phyloP scores from a whole-genome alignment of 2,113 vertebrate species.

The Scomber japonicus region DNA sequence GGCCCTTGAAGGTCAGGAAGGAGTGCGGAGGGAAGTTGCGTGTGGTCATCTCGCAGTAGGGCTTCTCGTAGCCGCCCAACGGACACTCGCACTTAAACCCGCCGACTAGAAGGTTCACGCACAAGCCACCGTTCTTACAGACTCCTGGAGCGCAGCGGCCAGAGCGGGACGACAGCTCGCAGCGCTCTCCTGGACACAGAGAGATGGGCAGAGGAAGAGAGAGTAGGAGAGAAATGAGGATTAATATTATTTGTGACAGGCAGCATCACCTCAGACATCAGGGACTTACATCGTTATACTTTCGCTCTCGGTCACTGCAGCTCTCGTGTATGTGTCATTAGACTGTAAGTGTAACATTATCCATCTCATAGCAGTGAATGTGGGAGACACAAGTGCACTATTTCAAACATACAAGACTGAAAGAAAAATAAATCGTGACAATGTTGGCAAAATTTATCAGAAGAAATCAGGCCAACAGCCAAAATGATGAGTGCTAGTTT shows the following conservation, averaged over 20 bases:
- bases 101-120: constrained; percentile 94
- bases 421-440: constrained; percentile 8
- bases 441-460: constrained; percentile 11
- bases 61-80: constrained; percentile 90
- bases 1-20: constrained; percentile 95
- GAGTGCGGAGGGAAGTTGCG: constrained; percentile 92
- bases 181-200: constrained; percentile 87
- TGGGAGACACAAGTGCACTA: background rate
- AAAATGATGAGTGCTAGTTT: background rate
- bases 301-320: constrained; percentile 9
- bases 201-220: constrained; percentile 30
- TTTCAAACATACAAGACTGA: background rate
- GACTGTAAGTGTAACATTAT: constrained; percentile 4
- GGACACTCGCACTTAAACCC: constrained; percentile 95
- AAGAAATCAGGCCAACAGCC: constrained; percentile 11
- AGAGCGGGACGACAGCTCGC: constrained; percentile 90
- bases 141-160: constrained; percentile 90
- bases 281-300: constrained; percentile 5
- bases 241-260: constrained; percentile 58
- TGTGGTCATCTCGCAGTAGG: constrained; percentile 93
- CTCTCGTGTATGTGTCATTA: constrained; percentile 4
- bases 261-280: constrained; percentile 6
- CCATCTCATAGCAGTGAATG: background rate
- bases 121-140: constrained; percentile 93
- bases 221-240: constrained; percentile 41